Evolutionary conservation across 2,113 vertebrate species (phyloP), one percentile per base, ranked within the genome.

Genomic region (Pandion haliaetus): DNA sequence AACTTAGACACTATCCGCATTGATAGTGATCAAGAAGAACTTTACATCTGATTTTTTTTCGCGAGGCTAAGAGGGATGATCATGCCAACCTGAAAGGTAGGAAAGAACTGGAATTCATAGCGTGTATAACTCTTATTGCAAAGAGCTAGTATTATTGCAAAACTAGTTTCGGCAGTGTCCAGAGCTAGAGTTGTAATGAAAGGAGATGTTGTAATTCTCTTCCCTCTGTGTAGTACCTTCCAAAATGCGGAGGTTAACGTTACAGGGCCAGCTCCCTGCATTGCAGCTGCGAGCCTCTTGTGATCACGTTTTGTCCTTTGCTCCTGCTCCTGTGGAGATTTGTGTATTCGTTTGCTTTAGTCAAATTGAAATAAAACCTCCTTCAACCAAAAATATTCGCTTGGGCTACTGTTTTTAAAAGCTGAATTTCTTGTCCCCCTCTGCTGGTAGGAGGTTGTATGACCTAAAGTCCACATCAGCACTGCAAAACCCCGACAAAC

Each of bases 81-180:
- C 78, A 88, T 96, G 93, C 92, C 92, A 80, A 95, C 90, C 31
- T 95, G 95, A 95, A 88, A 97, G 92, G 90, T 91, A 96, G 94
- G 90, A 95, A 86, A 94, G 92, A 83, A 50, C 57, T 81, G 83
- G 90, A 70, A 95, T 92, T 92, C 47, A 1, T 69, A 87, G 81
- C 91, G 23, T 61, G 70, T 86, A 52, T 82, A 69, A 71, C 62
- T 85, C 93, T 95, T 90, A 86, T 85, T 82, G 92, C 79, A 97
- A 95, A 90, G 83, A 81, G 76, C 86, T 88, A 49, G 23, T 25
- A 26, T 24, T 31, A 94, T 93, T 94, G 89, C 87, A 89, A 78
- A 88, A 91, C 74, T 49, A 63, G 82, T 95, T 91, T 96, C 50
- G 74, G 89, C 93, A 16, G 78, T 28, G 86, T 85, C 93, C 89